These are phyloP conservation scores for Ispidina lecontei DNA, from an alignment of 2,797 vertebrate genomes.

Conservation along the genomic window DNA sequence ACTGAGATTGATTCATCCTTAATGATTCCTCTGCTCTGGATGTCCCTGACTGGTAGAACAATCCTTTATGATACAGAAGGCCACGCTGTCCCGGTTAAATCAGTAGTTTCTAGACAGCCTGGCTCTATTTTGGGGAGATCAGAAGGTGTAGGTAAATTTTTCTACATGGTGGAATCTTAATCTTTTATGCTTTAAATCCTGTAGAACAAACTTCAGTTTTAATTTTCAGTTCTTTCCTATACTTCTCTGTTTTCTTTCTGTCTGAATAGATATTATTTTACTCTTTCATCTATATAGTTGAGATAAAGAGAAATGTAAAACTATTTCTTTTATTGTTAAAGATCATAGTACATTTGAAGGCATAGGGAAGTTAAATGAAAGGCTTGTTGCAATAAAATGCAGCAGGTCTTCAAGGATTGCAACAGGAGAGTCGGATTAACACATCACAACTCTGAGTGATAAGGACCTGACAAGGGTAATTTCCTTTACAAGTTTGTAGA, in stretches of 20 bases:
- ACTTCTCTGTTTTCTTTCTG: neutral
- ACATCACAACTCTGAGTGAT: neutral
- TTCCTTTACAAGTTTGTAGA: neutral
- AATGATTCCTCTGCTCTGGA: neutral
- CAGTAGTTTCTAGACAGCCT: neutral
- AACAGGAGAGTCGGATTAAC: conserved; percentile 2
- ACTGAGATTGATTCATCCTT: neutral
- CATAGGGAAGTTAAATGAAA: neutral
- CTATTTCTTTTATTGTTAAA: neutral
- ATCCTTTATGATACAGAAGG: neutral
- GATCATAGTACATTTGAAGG: neutral
- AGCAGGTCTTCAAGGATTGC: neutral
- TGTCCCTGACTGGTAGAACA: neutral
- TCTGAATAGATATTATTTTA: neutral
- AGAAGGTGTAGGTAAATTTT: neutral
- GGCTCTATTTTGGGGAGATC: neutral
- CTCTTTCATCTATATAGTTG: neutral
- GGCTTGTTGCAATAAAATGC: neutral
- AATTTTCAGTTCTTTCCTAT: neutral
- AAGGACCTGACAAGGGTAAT: conserved; percentile 5
- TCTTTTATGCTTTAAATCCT: neutral
- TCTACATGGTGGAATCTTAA: neutral
- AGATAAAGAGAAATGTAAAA: neutral
- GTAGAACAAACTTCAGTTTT: neutral
- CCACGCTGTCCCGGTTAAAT: neutral